Percentiles rank a stretch among this genome's conserved stretches.
Evolutionary conservation across 2,797 vertebrate species (phyloP).

Genomic region (Coregonus ussuriensis): DNA sequence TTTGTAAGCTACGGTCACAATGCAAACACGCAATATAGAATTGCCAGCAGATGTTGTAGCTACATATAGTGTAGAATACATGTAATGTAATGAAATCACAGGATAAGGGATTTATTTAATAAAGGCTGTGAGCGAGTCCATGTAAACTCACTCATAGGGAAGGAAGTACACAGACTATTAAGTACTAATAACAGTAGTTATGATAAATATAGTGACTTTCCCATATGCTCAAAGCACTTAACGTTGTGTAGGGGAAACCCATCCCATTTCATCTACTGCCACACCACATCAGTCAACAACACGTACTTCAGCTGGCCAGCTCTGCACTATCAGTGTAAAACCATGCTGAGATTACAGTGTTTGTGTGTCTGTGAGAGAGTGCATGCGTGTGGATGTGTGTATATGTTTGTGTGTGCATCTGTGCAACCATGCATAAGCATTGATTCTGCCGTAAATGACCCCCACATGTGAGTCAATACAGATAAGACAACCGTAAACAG

Average conservation of each 20-base stretch:
- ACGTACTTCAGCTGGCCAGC: not conserved
- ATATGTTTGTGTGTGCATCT: not conserved
- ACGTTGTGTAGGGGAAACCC: too few relatives aligned
- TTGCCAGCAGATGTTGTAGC: too few relatives aligned
- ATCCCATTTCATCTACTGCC: too few relatives aligned
- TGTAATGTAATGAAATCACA: too few relatives aligned
- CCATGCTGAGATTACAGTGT: not conserved
- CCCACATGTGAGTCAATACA: not conserved
- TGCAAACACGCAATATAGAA: too few relatives aligned
- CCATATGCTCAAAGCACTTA: too few relatives aligned
- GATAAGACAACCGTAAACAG: not conserved
- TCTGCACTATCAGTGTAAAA: slow-evolving; percentile 1
- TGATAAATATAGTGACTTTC: too few relatives aligned
- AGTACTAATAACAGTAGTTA: not conserved
- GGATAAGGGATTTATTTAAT: not conserved
- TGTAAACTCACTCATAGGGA: not conserved
- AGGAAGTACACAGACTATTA: not conserved
- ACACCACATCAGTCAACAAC: too few relatives aligned
- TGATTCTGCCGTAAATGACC: not conserved
- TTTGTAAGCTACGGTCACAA: too few relatives aligned
- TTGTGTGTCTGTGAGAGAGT: not conserved
- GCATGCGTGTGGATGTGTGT: not conserved
- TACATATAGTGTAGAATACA: too few relatives aligned
- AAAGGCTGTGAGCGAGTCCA: not conserved
- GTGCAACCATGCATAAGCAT: not conserved